Conservation (phyloP, 1,140 invertebrate species). For the Apis cerana region DNA sequence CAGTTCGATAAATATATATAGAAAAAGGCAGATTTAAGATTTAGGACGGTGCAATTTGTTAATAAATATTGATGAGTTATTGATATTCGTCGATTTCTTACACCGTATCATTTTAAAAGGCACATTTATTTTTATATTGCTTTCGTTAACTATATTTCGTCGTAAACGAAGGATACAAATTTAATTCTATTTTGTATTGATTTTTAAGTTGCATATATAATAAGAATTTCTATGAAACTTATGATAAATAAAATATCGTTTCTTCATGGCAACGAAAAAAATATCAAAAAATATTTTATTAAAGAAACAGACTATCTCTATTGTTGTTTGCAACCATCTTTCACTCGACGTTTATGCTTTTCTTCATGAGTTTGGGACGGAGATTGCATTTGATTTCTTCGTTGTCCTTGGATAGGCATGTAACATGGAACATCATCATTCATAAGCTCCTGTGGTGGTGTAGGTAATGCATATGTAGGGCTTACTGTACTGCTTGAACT, state of each 20-base stretch:
- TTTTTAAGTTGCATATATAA: conserved; percentile 1
- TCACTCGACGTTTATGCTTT: conserved; percentile 79
- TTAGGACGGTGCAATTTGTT: conserved; percentile 54
- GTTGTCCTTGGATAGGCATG: conserved; percentile 90
- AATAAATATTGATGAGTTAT: conserved; percentile 8
- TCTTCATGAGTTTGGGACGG: conserved; percentile 80
- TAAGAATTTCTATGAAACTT: conserved; percentile 19
- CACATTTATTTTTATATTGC: conserved; percentile 43
- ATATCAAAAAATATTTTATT: neutral
- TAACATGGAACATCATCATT: conserved; percentile 86
- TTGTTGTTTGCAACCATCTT: conserved; percentile 81
- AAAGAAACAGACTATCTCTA: conserved; percentile 49
- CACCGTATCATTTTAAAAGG: conserved; percentile 51
- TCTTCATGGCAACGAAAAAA: conserved; percentile 36
- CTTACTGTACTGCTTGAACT: conserved; percentile 75
- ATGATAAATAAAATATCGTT: conserved; percentile 27
- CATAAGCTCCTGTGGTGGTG: conserved; percentile 73
- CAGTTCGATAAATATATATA: neutral
- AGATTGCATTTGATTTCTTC: conserved; percentile 81
- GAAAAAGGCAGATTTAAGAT: conserved; percentile 50
- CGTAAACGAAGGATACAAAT: neutral
- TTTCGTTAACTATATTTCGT: conserved; percentile 11
- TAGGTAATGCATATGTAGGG: conserved; percentile 72
- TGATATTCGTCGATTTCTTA: neutral
- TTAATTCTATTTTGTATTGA: neutral